Base-by-base conservation (phyloP, 1,140 invertebrate species). In the Sycophaga agraensis region DNA sequence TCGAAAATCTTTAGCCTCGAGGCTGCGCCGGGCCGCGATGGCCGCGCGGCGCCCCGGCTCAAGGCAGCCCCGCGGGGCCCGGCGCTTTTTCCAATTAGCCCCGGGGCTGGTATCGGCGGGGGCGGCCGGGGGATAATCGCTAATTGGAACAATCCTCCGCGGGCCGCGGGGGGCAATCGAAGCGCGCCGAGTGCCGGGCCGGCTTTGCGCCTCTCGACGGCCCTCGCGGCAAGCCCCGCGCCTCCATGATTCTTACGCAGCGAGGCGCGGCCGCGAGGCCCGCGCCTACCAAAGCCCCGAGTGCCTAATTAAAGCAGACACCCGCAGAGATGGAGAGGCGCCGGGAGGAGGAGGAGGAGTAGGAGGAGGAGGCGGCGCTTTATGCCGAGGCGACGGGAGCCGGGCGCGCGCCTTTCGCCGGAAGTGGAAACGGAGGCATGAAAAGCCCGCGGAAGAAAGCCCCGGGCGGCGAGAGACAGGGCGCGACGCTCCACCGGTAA, bases 291-390 rank as follows among this genome's bases (percentile, higher is more conserved):
- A n/a, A n/a, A n/a, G n/a, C 35, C 45, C 39, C 46, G 76, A 80
- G 77, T 80, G 76, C 75, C 79, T 81, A 81, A 81, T 81, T 80
- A 81, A 81, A 79, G 77, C 76, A 77, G 74, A 77, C 75, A 75
- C 73, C 70, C 72, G 53, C 21, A 68, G 72, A 76, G 72, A 77
- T 68, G 72, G 65, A 63, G 69, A 64, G 34, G 59, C 60, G 63
- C 56, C 61, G 59, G 26, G 48, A 66, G 63, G 76, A 11, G 73
- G 59, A 67, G 54, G 59, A 21, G 40, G 19, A 17, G 48, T 34
- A 31, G 42, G 24, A 51, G 14, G 46, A 31, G 19, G 5, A 24
- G 37, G 26, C 35, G 19, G 22, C 7, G 56, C 24, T 51, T 59
- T 59, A 43, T 66, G 68, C 70, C 70, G 72, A 71, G 66, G 71